Evolutionary conservation across 2,797 vertebrate genomes (phyloP), one percentile per base, ranked within the genome.

Genomic region (Amblyraja radiata): DNA sequence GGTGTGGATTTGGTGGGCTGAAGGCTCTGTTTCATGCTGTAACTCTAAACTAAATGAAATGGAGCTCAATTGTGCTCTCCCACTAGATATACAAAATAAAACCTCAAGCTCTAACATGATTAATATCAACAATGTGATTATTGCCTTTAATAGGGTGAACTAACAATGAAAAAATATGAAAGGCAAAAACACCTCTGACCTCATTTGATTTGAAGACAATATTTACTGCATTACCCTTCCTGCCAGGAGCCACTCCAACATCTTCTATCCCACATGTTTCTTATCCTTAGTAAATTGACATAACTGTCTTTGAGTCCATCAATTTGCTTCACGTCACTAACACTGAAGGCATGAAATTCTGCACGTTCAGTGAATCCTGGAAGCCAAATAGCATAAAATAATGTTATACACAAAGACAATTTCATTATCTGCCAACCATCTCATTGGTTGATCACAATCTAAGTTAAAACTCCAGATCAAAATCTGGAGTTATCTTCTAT

Each of bases 261-360:
- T 65, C 96, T 96, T 93, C 98, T 97, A 9, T 98, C 99, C 99
- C 98, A 99, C 0, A 98, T 98, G 94, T 99, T 99, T 94, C 96
- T 97, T 94, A 99, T 97, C 90, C 98, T 95, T 8, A 99, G 95
- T 6, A 99, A 96, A 83, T 96, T 95, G 14, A 97, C 93, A 74
- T 95, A 93, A 36, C 95, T 95, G 32, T 95, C 96, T 58, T 96
- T 95, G 5, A 94, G 93, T 1, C 2, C 96, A 78, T 95, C 96
- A 86, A 68, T 94, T 93, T 97, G 95, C 92, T 95, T 93, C 94
- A 97, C 96, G 91, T 99, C 98, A 71, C 97, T 96, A 94, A 99
- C 96, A 90, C 97, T 96, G 94, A 99, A 96, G 76, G 98, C 98
- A 0, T 99, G 98, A 94, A 98, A 98, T 95, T 98, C 98, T 88